Evolutionary conservation across 2,797 vertebrate species (phyloP).

Genomic region (Macroramphosus scolopax): DNA sequence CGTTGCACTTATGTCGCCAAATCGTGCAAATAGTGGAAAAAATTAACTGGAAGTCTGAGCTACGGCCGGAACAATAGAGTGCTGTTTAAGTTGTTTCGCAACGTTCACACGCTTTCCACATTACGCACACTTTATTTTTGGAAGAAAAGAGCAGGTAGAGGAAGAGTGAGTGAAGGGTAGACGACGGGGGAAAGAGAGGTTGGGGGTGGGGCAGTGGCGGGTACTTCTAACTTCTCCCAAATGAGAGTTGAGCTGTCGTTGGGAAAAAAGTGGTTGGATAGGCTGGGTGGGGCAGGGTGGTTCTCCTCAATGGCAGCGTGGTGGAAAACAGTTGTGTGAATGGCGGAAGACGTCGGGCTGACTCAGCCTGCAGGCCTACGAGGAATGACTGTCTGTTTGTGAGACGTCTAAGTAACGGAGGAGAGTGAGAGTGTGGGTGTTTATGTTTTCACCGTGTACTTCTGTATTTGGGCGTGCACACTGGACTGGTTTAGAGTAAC

Average conservation of each 20-base stretch:
- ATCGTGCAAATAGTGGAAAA: constrained; percentile 44
- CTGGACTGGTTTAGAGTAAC: constrained; percentile 47
- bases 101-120: constrained; percentile 48
- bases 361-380: constrained; percentile 47
- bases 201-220: neutral
- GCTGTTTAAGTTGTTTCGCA: constrained; percentile 33
- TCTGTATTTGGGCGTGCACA: constrained; percentile 47
- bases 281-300: constrained; percentile 59
- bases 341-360: constrained; percentile 56
- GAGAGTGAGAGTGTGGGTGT: constrained; percentile 32
- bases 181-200: constrained; percentile 6
- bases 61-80: constrained; percentile 45
- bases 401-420: constrained; percentile 9
- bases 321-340: constrained; percentile 57
- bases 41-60: constrained; percentile 23
- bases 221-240: constrained; percentile 29
- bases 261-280: constrained; percentile 22
- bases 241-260: constrained; percentile 25
- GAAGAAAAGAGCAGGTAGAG: too few relatives aligned
- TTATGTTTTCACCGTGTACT: constrained; percentile 48
- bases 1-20: constrained; percentile 23
- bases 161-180: constrained; percentile 17
- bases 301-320: constrained; percentile 58
- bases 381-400: constrained; percentile 39
- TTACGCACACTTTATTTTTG: constrained; percentile 60